These are phyloP conservation scores for Cricetomys ansorgei DNA, from an alignment of 2,113 vertebrate species.

Conservation along the genomic window DNA sequence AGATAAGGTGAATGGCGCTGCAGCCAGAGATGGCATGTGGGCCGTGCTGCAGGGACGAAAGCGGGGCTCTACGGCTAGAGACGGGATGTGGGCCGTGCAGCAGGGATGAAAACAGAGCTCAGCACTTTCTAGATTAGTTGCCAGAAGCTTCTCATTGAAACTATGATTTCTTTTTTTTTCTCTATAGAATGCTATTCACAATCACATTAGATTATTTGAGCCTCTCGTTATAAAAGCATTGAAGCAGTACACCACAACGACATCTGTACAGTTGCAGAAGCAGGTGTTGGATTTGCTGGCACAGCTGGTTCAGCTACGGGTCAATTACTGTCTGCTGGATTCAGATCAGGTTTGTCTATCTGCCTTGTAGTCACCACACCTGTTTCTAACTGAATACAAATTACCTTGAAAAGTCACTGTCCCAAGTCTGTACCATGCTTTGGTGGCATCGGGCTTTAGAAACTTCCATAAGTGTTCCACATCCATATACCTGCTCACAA, in stretches of 20 bases:
- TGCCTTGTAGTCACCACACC: fast-evolving
- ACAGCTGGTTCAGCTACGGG: conserved; percentile 96
- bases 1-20: conserved; percentile 92
- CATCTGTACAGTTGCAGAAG: conserved; percentile 96
- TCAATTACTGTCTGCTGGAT: conserved; percentile 98
- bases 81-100: neutral
- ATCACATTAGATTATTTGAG: conserved; percentile 98
- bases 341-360: conserved; percentile 93
- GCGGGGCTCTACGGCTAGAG: neutral
- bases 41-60: fast-evolving
- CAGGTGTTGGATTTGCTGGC: conserved; percentile 97
- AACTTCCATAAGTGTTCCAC: neutral
- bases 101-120: neutral
- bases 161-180: conserved; percentile 22
- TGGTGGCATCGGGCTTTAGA: neutral
- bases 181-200: conserved; percentile 96
- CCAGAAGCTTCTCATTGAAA: neutral
- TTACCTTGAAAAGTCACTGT: no score
- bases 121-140: fast-evolving
- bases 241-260: conserved; percentile 99
- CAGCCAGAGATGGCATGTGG: neutral
- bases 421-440: neutral
- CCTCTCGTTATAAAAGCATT: conserved; percentile 98
- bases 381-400: fast-evolving
- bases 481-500: neutral